A percentile compares a stretch with the other conserved stretches of the same genome.
These are phyloP conservation scores for Rostratula benghalensis DNA, from an alignment of 2,113 vertebrate species.

Conservation along the genomic window DNA sequence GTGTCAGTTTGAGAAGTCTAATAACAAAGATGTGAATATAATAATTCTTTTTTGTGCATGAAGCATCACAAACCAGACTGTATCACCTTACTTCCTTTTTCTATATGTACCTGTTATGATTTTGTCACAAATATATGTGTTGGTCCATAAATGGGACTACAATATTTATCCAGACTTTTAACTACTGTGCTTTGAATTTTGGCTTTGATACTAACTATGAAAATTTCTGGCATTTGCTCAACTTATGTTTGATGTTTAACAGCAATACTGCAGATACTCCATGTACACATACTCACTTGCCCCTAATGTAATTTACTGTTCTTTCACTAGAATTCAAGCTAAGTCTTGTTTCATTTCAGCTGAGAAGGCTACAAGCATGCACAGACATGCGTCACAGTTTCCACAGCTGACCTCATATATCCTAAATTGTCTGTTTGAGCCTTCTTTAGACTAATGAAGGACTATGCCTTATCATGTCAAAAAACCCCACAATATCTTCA, in stretches of 20 bases:
- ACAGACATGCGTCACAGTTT: background rate
- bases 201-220: background rate
- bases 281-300: background rate
- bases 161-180: background rate
- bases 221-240: background rate
- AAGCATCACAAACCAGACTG: background rate
- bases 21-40: background rate
- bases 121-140: background rate
- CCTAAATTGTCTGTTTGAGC: background rate
- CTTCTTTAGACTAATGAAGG: background rate
- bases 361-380: background rate
- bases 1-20: background rate
- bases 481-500: background rate
- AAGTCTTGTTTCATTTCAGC: background rate
- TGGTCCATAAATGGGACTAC: background rate
- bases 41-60: background rate
- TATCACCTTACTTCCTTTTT: background rate
- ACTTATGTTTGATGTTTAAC: background rate
- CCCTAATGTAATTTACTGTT: background rate
- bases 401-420: background rate
- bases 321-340: background rate
- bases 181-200: background rate
- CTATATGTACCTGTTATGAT: background rate
- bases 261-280: background rate
- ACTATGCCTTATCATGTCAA: background rate